Evolutionary conservation across 1,140 invertebrate genomes (phyloP), one percentile per base, ranked within the genome.

Genomic region (Pectinophora gossypiella): DNA sequence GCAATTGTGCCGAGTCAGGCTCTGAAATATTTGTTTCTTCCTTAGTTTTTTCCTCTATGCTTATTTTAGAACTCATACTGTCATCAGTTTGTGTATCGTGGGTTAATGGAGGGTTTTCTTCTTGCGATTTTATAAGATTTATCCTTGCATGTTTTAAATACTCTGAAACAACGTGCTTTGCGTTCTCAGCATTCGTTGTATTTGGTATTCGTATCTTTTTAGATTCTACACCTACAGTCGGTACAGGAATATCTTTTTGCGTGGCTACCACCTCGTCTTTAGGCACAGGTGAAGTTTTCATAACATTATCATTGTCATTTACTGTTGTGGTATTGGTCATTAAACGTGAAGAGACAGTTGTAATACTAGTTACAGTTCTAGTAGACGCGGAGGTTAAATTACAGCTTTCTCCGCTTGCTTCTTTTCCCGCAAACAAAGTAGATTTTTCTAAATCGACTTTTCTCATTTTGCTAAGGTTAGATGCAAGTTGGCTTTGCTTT

Each of bases 401-500:
- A 22, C 56, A 59, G 13, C 22, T 59, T 18, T 61, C 60, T 47
- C 48, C 36, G 18, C 42, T 21, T 40, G 20, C 61, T 21, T 54
- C 49, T 43, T 49, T 68, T 51, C 76, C 68, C 32, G 54, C 51
- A 45, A 68, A 71, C 6, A 67, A 32, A 6, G 16, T 48, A 40
- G 70, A 51, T 51, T 69, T 76, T 49, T 78, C 78, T 10, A 78
- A 47, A 38, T 84, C 76, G 32, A 75, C 61, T 72, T 79, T 86
- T 51, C 66, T 79, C 53, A 63, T 45, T 76, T 85, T 85, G 53
- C 57, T 69, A 36, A 72, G 59, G 42, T 64, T 81, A 42, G 68
- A 61, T 15, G 78, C 76, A 36, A 87, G 68, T 63, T 91, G 90
- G 49, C 89, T 90, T 58, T 93, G 92, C 83, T 95, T 95, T n/a